Conservation (phyloP, 2,113 vertebrate species). For the Tetrao urogallus region DNA sequence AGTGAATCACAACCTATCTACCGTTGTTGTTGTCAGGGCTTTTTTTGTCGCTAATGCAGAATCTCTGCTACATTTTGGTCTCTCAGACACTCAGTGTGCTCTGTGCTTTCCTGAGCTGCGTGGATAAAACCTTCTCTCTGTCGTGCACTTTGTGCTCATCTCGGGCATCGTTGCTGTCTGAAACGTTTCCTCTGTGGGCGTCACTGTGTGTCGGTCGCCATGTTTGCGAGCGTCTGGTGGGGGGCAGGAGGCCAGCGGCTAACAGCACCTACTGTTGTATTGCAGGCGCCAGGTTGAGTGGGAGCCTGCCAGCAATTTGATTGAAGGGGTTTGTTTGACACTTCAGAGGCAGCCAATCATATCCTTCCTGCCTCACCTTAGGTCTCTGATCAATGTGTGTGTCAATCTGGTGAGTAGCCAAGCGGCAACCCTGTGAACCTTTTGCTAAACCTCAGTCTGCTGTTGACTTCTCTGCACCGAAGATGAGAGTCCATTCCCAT, state of each 20-base stretch:
- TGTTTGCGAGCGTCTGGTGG: conserved; percentile 61
- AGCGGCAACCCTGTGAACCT: conserved; percentile 64
- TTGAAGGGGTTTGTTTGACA: conserved; percentile 98
- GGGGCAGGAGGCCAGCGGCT: conserved; percentile 66
- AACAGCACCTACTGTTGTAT: conserved; percentile 82
- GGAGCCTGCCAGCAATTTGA: conserved; percentile 99
- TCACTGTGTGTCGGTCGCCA: conserved; percentile 67
- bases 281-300: conserved; percentile 99
- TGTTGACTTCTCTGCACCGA: conserved; percentile 75
- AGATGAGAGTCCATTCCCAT: conserved; percentile 66
- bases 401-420: conserved; percentile 94
- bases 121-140: conserved; percentile 33
- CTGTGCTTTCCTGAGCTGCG: conserved; percentile 33
- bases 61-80: conserved; percentile 14
- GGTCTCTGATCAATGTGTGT: conserved; percentile 99
- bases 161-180: conserved; percentile 40
- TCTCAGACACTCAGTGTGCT: conserved; percentile 37
- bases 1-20: not conserved
- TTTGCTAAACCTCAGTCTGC: conserved; percentile 66
- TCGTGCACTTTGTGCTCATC: conserved; percentile 24
- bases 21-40: conserved; percentile 23
- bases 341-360: conserved; percentile 99
- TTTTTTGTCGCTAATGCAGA: not conserved
- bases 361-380: conserved; percentile 98
- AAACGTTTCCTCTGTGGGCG: conserved; percentile 44